Evolutionary conservation across 2,797 vertebrate genomes (phyloP).

Genomic region (Phaenicophaeus curvirostris): DNA sequence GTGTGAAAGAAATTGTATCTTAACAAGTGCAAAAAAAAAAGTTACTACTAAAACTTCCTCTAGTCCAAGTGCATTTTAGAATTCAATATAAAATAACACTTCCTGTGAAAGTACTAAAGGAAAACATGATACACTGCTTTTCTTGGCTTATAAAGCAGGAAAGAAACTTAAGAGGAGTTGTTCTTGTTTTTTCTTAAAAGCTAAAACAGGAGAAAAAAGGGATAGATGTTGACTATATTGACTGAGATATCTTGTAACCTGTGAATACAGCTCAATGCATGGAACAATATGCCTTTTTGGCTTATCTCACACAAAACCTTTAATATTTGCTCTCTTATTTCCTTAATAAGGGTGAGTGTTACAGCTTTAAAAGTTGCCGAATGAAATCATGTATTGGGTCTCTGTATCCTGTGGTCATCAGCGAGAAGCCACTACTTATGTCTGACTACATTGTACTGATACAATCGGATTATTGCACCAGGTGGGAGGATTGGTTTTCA

Average conservation of each 20-base stretch:
- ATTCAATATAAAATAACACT: slow-evolving; percentile 62
- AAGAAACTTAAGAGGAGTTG: slow-evolving; percentile 51
- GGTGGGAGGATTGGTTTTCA: slow-evolving; percentile 49
- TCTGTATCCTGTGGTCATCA: slow-evolving; percentile 33
- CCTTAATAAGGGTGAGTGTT: slow-evolving; percentile 50
- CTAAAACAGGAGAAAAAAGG: slow-evolving; percentile 61
- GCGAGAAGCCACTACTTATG: not conserved
- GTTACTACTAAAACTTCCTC: slow-evolving; percentile 12
- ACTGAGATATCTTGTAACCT: slow-evolving; percentile 60
- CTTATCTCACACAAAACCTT: slow-evolving; percentile 39
- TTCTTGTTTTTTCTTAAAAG: slow-evolving; percentile 48
- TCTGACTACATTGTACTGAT: slow-evolving; percentile 32
- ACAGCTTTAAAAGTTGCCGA: slow-evolving; percentile 19
- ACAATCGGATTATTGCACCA: slow-evolving; percentile 34
- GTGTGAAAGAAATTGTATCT: not conserved
- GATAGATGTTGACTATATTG: slow-evolving; percentile 59
- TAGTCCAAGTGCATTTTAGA: slow-evolving; percentile 46
- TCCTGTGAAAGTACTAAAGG: slow-evolving; percentile 55
- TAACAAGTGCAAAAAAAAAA: not conserved
- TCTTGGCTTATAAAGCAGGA: slow-evolving; percentile 63
- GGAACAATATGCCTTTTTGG: slow-evolving; percentile 65
- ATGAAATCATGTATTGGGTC: slow-evolving; percentile 33
- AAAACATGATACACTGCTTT: slow-evolving; percentile 54
- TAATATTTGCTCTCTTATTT: slow-evolving; percentile 69
- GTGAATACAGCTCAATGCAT: slow-evolving; percentile 9